Base-by-base conservation (phyloP, 2,113 vertebrate species). In the Dasyornis broadbenti region DNA sequence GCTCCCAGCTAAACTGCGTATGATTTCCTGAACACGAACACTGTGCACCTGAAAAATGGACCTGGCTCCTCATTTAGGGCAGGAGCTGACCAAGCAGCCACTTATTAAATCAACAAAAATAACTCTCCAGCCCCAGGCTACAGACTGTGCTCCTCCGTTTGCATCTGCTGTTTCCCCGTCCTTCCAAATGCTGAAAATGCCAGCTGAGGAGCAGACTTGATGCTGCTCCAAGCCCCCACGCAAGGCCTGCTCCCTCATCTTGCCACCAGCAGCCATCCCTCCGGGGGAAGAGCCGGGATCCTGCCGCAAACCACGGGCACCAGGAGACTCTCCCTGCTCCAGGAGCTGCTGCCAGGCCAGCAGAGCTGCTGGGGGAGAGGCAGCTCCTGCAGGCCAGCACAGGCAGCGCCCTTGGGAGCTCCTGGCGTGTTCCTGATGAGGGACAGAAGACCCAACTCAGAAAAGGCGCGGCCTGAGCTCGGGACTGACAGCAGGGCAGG, bases 251-350 rank as follows among this genome's bases (percentile, higher is more conserved):
- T 5, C 35, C 21, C 75, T 56, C 39, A 0, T 40, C 49, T 12
- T 33, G 27, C 65, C 52, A 23, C 40, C 27, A 30, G 70, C 35
- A 68, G 42, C 6, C 40, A 11, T 39, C 61, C 57, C 77, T 33
- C 9, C 4, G 7, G 50, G 45, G 56, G n/a, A 37, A 45, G 54
- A 53, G 60, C 24, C 0, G 2, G 33, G 35, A 60, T 70, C 28
- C 1, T 19, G 16, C 30, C 6, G 1, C 59, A 40, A 44, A 26
- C 6, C 45, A 5, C 39, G 12, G 1, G 2, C 44, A 44, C 2
- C 2, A 54, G 68, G 64, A 69, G 65, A 50, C 3, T 13, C 33
- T 7, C 21, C 61, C 52, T 59, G 24, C 42, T 64, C 22, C 56
- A 54, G 44, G 39, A 49, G 2, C 33, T 40, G 59, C 64, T 68